These are phyloP conservation scores for Schizotus pectinicornis DNA, from an alignment of 2,888 invertebrate genomes.

Conservation along the genomic window DNA sequence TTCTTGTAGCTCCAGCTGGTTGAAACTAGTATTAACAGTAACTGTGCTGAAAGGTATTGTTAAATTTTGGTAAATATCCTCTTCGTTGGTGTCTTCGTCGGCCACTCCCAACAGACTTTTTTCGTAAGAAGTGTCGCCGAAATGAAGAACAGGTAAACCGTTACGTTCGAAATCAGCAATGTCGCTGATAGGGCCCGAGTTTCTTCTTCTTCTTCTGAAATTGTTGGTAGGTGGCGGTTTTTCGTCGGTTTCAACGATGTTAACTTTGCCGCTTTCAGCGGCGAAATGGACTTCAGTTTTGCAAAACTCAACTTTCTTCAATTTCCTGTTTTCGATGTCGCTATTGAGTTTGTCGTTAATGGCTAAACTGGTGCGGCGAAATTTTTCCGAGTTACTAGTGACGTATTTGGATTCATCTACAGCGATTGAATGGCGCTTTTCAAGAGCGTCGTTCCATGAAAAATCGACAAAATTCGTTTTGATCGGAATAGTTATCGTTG, in stretches of 20 bases:
- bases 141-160: constrained; percentile 67
- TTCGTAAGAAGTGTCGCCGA: constrained; percentile 65
- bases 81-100: constrained; percentile 30
- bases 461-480: constrained; percentile 43
- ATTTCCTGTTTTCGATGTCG: constrained; percentile 56
- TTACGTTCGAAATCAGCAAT: constrained; percentile 53
- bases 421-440: constrained; percentile 63
- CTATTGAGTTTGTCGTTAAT: constrained; percentile 54
- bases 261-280: constrained; percentile 83
- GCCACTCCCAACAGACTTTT: constrained; percentile 54
- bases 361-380: constrained; percentile 48
- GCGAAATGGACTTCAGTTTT: constrained; percentile 90
- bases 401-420: constrained; percentile 64
- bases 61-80: constrained; percentile 19
- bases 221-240: constrained; percentile 86
- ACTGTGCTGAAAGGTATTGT: constrained; percentile 39
- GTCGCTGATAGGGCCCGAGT: constrained; percentile 57
- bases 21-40: constrained; percentile 42
- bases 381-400: constrained; percentile 44
- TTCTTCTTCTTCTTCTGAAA: constrained; percentile 72
- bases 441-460: constrained; percentile 41
- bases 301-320: constrained; percentile 83
- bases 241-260: constrained; percentile 86
- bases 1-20: constrained; percentile 31
- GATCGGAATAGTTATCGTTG: constrained; percentile 55